Evolutionary conservation across 2,113 vertebrate species (phyloP), one percentile per base, ranked within the genome.

Genomic region (Kryptolebias marmoratus): DNA sequence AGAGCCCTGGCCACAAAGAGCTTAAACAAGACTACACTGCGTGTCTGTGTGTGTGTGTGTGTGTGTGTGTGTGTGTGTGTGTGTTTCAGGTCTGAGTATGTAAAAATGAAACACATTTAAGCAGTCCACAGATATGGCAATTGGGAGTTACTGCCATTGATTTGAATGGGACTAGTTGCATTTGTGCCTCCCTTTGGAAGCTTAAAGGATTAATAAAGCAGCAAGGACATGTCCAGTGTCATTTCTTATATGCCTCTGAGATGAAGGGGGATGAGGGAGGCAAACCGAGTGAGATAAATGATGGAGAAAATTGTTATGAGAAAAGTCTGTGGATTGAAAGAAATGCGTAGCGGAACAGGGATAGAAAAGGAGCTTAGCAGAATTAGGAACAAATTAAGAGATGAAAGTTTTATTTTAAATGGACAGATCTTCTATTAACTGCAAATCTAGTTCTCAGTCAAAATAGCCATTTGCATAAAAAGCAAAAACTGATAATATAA

Each of bases 151-250:
- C 49, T 50, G 74, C 74, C 68, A 85, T 82, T 84, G 79, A 86
- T 90, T 88, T 91, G 81, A 87, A 91, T 80, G 60, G 78, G 81
- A 86, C 71, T 74, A 54, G 82, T 67, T 86, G 75, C 80, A 78
- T 90, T 72, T 87, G 86, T 61, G 77, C 66, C 79, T 86, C 80
- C 75, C 74, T 69, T 57, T 62, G 80, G 82, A 86, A 86, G 89
- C 85, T 90, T 86, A 89, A 90, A 87, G 86, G 88, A 92, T 91
- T 90, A 89, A 88, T 89, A 88, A 87, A 83, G 81, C 80, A 80
- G 80, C 81, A 67, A 90, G 80, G 84, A 89, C 79, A 87, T 69
- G 82, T 81, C 87, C 88, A 84, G 86, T 85, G 76, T 82, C 85
- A 85, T 86, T 84, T 67, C 80, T 85, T 84, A 85, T 84, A 68